A percentile compares a stretch with the other conserved stretches of the same genome.
Conservation (phyloP, 2,888 invertebrate genomes). For the Drosophila ezoana region DNA sequence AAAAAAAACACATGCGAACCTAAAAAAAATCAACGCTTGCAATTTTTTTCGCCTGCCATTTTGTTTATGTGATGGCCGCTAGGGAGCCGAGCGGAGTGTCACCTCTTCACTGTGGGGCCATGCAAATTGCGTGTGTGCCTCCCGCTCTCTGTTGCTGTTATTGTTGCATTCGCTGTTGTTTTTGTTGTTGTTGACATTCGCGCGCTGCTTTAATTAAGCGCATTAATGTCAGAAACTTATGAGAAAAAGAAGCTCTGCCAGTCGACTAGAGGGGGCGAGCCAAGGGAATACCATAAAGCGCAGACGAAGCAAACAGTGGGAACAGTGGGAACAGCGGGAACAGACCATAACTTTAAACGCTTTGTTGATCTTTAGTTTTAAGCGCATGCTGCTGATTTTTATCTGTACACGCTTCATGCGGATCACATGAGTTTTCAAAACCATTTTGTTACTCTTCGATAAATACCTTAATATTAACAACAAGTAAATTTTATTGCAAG, state of each 20-base stretch:
- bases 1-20: constrained; percentile 17
- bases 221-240: constrained; percentile 78
- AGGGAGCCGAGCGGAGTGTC: constrained; percentile 27
- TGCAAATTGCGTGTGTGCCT: constrained; percentile 56
- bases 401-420: constrained; percentile 9
- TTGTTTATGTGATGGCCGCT: constrained; percentile 45
- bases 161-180: constrained; percentile 12
- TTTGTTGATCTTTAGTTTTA: constrained; percentile 74
- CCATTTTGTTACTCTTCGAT: neutral
- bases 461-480: too few species aligned
- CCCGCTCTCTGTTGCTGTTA: constrained; percentile 18
- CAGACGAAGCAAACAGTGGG: constrained; percentile 15
- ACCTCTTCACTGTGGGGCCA: constrained; percentile 28
- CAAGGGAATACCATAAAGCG: constrained; percentile 29
- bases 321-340: constrained; percentile 32
- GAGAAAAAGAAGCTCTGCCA: constrained; percentile 41
- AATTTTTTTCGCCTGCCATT: constrained; percentile 50
- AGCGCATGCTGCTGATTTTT: constrained; percentile 43
- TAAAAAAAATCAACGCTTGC: constrained; percentile 46
- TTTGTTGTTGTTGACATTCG: constrained; percentile 59
- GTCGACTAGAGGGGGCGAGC: constrained; percentile 1
- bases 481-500: too few species aligned
- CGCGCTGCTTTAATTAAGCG: constrained; percentile 75
- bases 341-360: constrained; percentile 66
- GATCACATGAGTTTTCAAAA: neutral